Evolutionary conservation across 2,888 invertebrate species (phyloP).

Genomic region (Galerucella calmariensis): DNA sequence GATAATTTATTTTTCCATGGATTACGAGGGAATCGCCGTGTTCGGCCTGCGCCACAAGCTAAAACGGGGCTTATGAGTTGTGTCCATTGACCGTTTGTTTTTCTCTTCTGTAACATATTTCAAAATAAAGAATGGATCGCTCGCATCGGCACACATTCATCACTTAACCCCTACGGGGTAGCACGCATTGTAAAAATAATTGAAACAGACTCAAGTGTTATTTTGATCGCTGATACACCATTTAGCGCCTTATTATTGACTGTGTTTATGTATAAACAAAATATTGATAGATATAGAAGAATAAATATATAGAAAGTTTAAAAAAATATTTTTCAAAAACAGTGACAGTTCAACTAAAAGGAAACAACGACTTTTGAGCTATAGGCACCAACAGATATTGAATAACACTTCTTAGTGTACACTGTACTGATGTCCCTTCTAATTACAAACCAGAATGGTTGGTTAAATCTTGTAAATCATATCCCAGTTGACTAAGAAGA

Average conservation of each 20-base stretch:
- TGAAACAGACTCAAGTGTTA: neutral
- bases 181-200: constrained; percentile 1
- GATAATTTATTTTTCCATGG: constrained; percentile 59
- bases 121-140: constrained; percentile 60
- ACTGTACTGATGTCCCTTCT: too few relatives aligned
- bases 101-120: constrained; percentile 59
- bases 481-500: too few relatives aligned
- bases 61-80: constrained; percentile 60
- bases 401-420: too few relatives aligned
- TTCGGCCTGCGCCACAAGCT: constrained; percentile 53
- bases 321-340: too few relatives aligned
- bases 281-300: too few relatives aligned
- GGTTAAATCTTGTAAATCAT: too few relatives aligned
- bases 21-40: constrained; percentile 57
- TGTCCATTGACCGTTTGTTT: constrained; percentile 61
- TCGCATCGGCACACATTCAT: constrained; percentile 61
- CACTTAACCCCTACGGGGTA: constrained; percentile 57
- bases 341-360: too few relatives aligned
- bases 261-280: neutral
- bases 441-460: too few relatives aligned
- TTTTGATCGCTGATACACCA: neutral
- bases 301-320: too few relatives aligned
- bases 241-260: neutral
- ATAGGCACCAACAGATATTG: too few relatives aligned
- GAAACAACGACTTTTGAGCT: too few relatives aligned